Conservation (phyloP, 2,888 invertebrate species). For the Eupithecia subumbrata region DNA sequence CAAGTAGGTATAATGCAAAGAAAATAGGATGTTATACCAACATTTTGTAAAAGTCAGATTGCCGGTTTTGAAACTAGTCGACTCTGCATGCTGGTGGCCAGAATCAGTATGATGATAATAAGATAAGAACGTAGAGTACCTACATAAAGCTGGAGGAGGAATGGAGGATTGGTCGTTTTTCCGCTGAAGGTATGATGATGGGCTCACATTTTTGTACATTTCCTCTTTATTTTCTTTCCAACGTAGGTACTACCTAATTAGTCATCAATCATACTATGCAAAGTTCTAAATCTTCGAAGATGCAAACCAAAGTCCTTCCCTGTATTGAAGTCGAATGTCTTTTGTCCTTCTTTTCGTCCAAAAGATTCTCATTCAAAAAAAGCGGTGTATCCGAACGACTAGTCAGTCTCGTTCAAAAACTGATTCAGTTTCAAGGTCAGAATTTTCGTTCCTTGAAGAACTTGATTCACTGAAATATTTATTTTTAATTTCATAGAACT, state of each 20-base stretch:
- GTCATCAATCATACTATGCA: too few species aligned
- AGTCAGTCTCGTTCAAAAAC: conserved; percentile 16
- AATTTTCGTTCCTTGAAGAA: background rate
- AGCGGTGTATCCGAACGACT: conserved; percentile 15
- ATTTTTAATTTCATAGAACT: background rate
- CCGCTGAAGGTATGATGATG: background rate
- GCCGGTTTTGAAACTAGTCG: too few species aligned
- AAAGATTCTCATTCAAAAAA: background rate
- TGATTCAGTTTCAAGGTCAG: background rate
- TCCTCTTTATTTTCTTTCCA: background rate
- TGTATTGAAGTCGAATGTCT: background rate
- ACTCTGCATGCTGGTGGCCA: too few species aligned
- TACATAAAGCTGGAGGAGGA: background rate
- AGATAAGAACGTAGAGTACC: too few species aligned
- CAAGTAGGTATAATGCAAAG: too few species aligned
- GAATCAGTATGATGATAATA: too few species aligned
- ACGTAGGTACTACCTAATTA: too few species aligned
- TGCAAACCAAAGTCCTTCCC: background rate
- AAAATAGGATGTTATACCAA: too few species aligned
- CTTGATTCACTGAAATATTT: background rate
- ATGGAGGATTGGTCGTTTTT: background rate
- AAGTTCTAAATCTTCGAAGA: too few species aligned
- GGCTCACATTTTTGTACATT: background rate
- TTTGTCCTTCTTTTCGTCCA: background rate
- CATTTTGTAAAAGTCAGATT: too few species aligned